Base-by-base conservation (phyloP, 1,140 invertebrate species). In the Trichoplusia ni region DNA sequence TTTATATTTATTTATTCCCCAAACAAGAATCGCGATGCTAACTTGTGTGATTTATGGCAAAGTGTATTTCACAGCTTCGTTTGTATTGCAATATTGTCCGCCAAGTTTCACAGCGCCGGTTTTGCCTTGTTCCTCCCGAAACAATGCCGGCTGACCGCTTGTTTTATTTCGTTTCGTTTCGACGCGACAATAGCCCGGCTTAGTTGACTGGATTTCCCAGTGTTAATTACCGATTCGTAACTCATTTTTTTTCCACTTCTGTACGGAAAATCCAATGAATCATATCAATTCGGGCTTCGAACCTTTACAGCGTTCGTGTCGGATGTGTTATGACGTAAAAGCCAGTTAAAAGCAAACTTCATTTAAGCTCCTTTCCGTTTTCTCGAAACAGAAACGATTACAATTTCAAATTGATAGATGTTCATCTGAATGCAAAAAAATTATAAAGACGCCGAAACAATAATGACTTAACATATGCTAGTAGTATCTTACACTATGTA, bases 11-110 rank as follows among this genome's bases (percentile, higher is more conserved):
- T 77, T 76, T 78, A 82, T 83, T 75, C 76, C 68, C 64, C 46
- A 75, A 75, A 79, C 76, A 84, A 77, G 79, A 75, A 82, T 81
- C 70, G 70, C 73, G 71, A 79, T 67, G 69, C 69, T 69, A 73
- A 78, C 63, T 75, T 77, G 42, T 73, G 64, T 84, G 77, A 88
- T 88, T 86, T 85, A 87, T 81, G 59, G 61, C 54, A 8, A 31
- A 54, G 67, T 60, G 64, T 74, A 68, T 69, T 73, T 58, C 62
- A 53, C 69, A 31, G 62, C 64, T 67, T 73, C 71, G 75, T 79
- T 81, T 80, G 73, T 83, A 80, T 78, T 79, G 73, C 79, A 79
- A 78, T 77, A 82, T 73, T 79, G 79, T 77, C 67, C 64, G 38
- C 42, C 37, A 77, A 76, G 42, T 75, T 77, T 46, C 68, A 46